These are phyloP conservation scores for Cosmia pyralina DNA, from an alignment of 2,888 invertebrate species.

Conservation along the genomic window DNA sequence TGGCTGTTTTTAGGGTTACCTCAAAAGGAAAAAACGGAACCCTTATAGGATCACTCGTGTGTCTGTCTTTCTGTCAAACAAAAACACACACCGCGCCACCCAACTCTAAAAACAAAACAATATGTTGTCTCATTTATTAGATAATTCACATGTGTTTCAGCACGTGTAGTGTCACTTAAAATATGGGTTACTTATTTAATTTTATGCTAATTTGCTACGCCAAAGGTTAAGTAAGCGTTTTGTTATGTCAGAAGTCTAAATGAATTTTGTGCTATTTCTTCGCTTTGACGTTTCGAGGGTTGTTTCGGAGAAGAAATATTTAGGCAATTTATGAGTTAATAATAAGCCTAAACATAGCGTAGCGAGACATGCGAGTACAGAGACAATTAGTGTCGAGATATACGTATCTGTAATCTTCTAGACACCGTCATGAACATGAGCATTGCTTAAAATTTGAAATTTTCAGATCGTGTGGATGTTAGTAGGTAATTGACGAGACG, in stretches of 20 bases:
- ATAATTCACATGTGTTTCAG: slow-evolving; percentile 32
- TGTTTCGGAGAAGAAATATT: background rate
- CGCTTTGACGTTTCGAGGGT: background rate
- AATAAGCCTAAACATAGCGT: background rate
- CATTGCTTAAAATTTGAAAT: background rate
- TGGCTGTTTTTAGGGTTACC: too few relatives aligned
- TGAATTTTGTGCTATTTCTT: background rate
- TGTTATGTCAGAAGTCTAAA: slow-evolving; percentile 4
- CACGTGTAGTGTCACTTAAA: slow-evolving; percentile 13
- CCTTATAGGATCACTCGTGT: too few relatives aligned
- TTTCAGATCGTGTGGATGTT: background rate
- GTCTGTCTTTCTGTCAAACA: too few relatives aligned
- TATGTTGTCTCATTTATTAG: slow-evolving; percentile 20
- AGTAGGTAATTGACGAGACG: too few relatives aligned
- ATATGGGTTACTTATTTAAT: slow-evolving; percentile 19
- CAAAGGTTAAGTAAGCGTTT: slow-evolving; percentile 15
- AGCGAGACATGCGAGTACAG: background rate
- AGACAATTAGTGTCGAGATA: background rate
- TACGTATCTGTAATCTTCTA: background rate
- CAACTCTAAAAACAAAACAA: slow-evolving; percentile 19
- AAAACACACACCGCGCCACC: background rate
- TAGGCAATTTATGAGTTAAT: too few relatives aligned
- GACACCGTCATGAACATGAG: background rate
- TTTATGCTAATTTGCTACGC: slow-evolving; percentile 25
- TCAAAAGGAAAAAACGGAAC: too few relatives aligned